Evolutionary conservation across 92 coral and sea anemone genomes (phyloP).

Genomic region (Scolanthus callimorphus): DNA sequence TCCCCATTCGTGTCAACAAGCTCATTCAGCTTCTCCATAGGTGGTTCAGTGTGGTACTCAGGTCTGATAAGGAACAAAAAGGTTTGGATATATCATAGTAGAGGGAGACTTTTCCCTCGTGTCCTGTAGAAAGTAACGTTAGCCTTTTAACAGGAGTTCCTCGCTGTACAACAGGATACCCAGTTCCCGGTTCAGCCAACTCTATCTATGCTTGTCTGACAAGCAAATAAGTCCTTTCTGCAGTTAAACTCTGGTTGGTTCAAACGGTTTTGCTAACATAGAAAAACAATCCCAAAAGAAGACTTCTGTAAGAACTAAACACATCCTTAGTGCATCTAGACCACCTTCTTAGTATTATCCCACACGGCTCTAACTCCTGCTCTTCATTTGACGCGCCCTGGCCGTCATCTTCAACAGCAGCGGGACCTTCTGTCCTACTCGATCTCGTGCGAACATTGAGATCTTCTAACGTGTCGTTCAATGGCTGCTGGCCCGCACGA

Average conservation of each 20-base stretch:
- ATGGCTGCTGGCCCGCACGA: not conserved
- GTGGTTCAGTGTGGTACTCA: constrained; percentile 77
- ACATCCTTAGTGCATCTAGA: too few species aligned
- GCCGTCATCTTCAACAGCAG: constrained; percentile 1
- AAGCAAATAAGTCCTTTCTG: too few species aligned
- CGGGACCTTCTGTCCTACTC: constrained; percentile 10
- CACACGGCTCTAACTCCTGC: constrained; percentile 34
- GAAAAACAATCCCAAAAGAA: too few species aligned
- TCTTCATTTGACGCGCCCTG: constrained; percentile 6
- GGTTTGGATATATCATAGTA: too few species aligned
- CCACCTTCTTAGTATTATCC: constrained; percentile 55
- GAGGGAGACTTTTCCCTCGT: too few species aligned
- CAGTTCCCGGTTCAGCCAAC: not conserved
- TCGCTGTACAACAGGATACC: not conserved
- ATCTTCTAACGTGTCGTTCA: constrained; percentile 53
- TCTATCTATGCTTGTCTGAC: too few species aligned
- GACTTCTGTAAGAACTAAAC: too few species aligned
- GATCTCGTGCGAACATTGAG: constrained; percentile 4
- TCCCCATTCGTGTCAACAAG: constrained; percentile 77
- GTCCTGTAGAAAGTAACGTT: too few species aligned
- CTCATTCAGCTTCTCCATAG: constrained; percentile 70
- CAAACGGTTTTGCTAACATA: too few species aligned
- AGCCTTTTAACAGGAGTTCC: too few species aligned
- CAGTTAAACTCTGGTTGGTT: too few species aligned
- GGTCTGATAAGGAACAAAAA: constrained; percentile 33